phyloP scores from a whole-genome alignment of 2,113 vertebrate genomes.

The Dolichallabes microphthalmus region DNA sequence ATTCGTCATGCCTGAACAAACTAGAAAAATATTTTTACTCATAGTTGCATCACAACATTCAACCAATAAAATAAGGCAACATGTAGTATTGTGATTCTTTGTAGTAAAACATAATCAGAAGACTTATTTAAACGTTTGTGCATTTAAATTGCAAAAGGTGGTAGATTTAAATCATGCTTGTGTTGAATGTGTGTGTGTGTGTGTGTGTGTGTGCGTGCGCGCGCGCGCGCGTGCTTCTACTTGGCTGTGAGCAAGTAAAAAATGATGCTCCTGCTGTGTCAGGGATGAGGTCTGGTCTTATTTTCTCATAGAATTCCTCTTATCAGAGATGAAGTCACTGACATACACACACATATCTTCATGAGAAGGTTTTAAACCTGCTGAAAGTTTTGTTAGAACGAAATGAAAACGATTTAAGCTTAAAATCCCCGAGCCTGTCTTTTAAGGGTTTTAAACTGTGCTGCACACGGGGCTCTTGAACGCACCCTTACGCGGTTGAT shows the following conservation, averaged over 20 bases:
- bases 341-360: background rate
- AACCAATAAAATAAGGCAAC: no score
- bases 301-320: background rate
- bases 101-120: no score
- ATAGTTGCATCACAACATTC: no score
- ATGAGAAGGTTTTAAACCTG: background rate
- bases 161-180: background rate
- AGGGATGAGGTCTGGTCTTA: background rate
- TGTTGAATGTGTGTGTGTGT: background rate
- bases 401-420: background rate
- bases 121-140: background rate
- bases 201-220: background rate
- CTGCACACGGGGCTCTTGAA: background rate
- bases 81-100: no score
- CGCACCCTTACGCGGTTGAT: background rate
- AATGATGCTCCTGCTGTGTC: background rate
- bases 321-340: background rate
- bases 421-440: background rate
- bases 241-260: background rate
- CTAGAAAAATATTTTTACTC: no score
- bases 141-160: background rate
- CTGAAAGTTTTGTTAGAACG: background rate
- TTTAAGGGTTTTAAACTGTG: background rate
- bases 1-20: no score
- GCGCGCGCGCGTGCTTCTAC: background rate